These are phyloP conservation scores for Batillaria attramentaria DNA, from an alignment of 1,140 invertebrate genomes.

Conservation along the genomic window DNA sequence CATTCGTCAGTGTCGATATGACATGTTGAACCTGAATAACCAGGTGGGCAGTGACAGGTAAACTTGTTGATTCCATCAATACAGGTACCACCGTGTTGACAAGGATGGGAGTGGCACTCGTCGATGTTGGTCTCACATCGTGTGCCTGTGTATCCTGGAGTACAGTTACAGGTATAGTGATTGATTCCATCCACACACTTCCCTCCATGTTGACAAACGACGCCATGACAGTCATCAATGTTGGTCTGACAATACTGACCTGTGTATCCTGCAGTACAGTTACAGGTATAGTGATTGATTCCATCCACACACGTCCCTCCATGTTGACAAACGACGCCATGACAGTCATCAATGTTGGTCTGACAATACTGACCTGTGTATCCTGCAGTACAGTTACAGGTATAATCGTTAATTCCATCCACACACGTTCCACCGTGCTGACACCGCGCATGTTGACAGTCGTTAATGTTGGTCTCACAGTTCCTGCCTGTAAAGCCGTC, in stretches of 20 bases:
- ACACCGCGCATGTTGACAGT: slow-evolving; percentile 79
- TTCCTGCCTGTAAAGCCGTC: slow-evolving; percentile 7
- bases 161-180: slow-evolving; percentile 83
- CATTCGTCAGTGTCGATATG: slow-evolving; percentile 61
- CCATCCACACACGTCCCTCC: slow-evolving; percentile 73
- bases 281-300: slow-evolving; percentile 81
- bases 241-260: slow-evolving; percentile 93
- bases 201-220: slow-evolving; percentile 87
- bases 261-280: slow-evolving; percentile 75
- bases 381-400: slow-evolving; percentile 50
- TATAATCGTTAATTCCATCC: slow-evolving; percentile 82
- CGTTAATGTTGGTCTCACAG: slow-evolving; percentile 27
- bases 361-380: slow-evolving; percentile 37
- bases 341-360: slow-evolving; percentile 51
- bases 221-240: slow-evolving; percentile 79
- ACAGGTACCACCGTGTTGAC: slow-evolving; percentile 58
- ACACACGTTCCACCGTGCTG: slow-evolving; percentile 78
- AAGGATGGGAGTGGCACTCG: slow-evolving; percentile 51
- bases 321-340: slow-evolving; percentile 43
- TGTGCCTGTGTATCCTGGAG: slow-evolving; percentile 56
- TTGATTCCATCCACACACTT: slow-evolving; percentile 80
- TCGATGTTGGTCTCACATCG: slow-evolving; percentile 51
- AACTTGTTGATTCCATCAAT: no score
- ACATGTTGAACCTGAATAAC: no score
- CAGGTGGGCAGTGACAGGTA: no score